Conservation (phyloP, 2,888 invertebrate genomes). For the Drosophila acutilabella region DNA sequence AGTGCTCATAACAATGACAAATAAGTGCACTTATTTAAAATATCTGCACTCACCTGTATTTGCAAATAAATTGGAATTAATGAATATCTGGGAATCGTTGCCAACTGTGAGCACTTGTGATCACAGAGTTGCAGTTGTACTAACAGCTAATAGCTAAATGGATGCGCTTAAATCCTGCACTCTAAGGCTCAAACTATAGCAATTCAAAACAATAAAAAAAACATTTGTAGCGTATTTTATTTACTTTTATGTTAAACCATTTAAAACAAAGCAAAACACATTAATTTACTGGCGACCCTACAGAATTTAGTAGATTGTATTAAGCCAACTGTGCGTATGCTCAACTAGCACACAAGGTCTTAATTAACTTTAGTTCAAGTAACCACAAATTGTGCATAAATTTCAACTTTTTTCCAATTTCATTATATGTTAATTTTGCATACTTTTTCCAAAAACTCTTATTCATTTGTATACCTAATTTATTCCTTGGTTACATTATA, state of each 20-base stretch:
- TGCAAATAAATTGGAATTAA: conserved; percentile 14
- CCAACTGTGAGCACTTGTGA: neutral
- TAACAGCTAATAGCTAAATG: neutral
- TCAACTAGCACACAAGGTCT: too few species aligned
- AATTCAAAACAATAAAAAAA: neutral
- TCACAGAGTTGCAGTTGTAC: neutral
- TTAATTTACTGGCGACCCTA: too few species aligned
- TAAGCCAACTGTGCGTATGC: too few species aligned
- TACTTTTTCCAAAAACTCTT: neutral
- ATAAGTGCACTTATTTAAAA: conserved; percentile 29
- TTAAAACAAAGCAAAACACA: too few species aligned
- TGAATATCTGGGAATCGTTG: conserved; percentile 4
- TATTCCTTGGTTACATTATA: neutral
- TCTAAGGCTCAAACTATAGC: neutral
- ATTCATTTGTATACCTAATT: neutral
- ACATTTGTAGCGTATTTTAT: too few species aligned
- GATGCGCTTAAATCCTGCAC: neutral
- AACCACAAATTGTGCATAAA: too few species aligned
- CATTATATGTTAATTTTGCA: neutral
- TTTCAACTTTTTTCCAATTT: too few species aligned
- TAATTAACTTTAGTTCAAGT: too few species aligned
- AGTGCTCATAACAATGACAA: conserved; percentile 19
- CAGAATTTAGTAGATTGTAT: too few species aligned
- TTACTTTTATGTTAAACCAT: too few species aligned
- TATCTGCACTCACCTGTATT: conserved; percentile 2